Base-by-base conservation (phyloP, 2,113 vertebrate genomes). In the Stigmatopora argus region DNA sequence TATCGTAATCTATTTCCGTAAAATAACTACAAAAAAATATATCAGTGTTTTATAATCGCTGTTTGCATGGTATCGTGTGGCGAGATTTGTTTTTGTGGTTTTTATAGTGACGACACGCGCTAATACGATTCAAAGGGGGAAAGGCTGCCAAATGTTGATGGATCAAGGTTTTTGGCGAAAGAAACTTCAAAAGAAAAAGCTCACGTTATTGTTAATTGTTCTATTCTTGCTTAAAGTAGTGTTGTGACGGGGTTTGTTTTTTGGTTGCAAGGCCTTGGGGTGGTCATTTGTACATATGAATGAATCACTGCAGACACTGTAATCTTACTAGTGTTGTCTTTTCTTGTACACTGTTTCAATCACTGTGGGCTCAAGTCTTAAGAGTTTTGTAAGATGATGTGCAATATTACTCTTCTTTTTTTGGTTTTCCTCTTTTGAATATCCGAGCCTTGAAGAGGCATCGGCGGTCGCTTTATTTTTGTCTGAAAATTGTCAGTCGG, bases 11-110 rank as follows among this genome's bases (percentile, higher is more conserved):
- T 15, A 45, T 45, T 61, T 45, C 38, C n/a, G 2, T 8, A 19
- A 15, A 73, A 85, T 73, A 34, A 66, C 70, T 76, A n/a, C n/a
- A 80, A 74, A 38, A 66, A 72, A 75, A 82, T 79, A 82, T 89
- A 84, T 84, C 77, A 80, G 75, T 85, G 81, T 87, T 89, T 89
- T 87, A 82, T 87, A 86, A 83, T 80, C 82, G 79, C 81, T 88
- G 87, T 91, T 88, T 91, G 90, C 91, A 91, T 91, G 90, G 84
- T 89, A 78, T 72, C 81, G 64, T 77, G 89, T 90, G 83, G 84
- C 83, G 80, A 87, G 89, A 88, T 84, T 88, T 84, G 89, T 90
- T 90, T 83, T 66, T 78, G 81, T 87, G 80, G 78, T 86, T 90
- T 87, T 79, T 88, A 85, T 88, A 72, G 84, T 86, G 80, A 81